phyloP scores from a whole-genome alignment of 2,888 invertebrate genomes.

The Lasioglossum malachurum region DNA sequence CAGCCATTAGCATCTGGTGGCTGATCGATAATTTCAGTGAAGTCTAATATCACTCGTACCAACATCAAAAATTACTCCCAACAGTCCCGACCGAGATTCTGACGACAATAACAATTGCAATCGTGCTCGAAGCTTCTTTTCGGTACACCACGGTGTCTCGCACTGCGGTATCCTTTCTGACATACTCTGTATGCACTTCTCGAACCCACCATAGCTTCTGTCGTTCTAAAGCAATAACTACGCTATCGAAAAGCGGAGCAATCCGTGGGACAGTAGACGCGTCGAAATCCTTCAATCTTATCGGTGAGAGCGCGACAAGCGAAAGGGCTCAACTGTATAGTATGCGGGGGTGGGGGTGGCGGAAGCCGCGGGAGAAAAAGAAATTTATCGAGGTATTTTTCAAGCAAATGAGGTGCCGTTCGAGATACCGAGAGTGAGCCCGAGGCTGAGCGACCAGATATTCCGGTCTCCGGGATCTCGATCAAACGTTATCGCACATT shows the following conservation, averaged over 20 bases:
- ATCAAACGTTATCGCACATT: background rate
- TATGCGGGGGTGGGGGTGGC: background rate
- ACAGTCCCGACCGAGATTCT: too few relatives aligned
- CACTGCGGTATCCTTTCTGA: background rate
- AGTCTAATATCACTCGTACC: too few relatives aligned
- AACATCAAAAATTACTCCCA: too few relatives aligned
- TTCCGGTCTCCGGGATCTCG: background rate
- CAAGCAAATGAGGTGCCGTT: slow-evolving; percentile 27
- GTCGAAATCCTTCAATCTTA: background rate
- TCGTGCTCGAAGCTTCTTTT: background rate
- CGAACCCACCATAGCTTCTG: background rate
- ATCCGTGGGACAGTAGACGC: background rate
- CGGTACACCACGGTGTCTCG: too few relatives aligned
- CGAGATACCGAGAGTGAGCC: slow-evolving; percentile 6
- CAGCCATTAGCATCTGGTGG: too few relatives aligned
- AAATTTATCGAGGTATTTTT: slow-evolving; percentile 29
- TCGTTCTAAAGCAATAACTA: background rate
- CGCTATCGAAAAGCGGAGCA: background rate
- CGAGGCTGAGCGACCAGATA: background rate
- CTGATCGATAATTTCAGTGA: too few relatives aligned
- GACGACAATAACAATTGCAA: too few relatives aligned
- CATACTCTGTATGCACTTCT: background rate
- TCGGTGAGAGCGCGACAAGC: background rate
- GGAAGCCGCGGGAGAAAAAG: background rate
- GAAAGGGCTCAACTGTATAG: background rate